Percentiles rank a stretch among this genome's conserved stretches.
phyloP scores from a whole-genome alignment of 2,113 vertebrate genomes.

The Coracopsis vasa region DNA sequence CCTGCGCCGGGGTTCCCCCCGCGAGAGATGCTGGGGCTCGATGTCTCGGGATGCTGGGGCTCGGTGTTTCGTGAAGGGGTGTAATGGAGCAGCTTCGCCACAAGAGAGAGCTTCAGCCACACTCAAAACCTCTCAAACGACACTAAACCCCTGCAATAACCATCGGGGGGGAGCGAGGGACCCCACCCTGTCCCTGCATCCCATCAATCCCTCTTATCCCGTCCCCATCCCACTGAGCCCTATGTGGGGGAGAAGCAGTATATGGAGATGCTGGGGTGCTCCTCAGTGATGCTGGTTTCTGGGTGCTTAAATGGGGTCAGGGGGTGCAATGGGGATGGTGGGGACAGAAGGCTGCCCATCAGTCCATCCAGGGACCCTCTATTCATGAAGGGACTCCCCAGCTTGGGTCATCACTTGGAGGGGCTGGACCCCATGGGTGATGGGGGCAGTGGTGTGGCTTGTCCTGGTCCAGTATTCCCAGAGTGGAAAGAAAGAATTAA shows the following conservation, averaged over 20 bases:
- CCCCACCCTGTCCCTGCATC: neutral
- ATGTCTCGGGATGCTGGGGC: neutral
- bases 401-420: fast-evolving
- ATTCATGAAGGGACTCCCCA: no score
- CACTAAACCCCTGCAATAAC: fast-evolving
- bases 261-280: neutral
- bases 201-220: neutral
- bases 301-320: neutral
- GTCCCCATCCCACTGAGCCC: neutral
- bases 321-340: neutral
- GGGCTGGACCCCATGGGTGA: neutral
- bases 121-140: neutral
- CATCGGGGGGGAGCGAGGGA: no score
- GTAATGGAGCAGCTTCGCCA: neutral
- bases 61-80: fast-evolving
- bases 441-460: neutral
- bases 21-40: neutral
- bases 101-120: conserved; percentile 41
- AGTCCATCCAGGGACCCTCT: neutral
- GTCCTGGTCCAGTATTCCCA: neutral
- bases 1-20: neutral
- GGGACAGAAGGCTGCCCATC: neutral
- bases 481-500: conserved; percentile 2
- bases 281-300: neutral
- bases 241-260: fast-evolving